Base-by-base conservation (phyloP, 1,140 invertebrate genomes). In the Trypoxylus dichotomus region DNA sequence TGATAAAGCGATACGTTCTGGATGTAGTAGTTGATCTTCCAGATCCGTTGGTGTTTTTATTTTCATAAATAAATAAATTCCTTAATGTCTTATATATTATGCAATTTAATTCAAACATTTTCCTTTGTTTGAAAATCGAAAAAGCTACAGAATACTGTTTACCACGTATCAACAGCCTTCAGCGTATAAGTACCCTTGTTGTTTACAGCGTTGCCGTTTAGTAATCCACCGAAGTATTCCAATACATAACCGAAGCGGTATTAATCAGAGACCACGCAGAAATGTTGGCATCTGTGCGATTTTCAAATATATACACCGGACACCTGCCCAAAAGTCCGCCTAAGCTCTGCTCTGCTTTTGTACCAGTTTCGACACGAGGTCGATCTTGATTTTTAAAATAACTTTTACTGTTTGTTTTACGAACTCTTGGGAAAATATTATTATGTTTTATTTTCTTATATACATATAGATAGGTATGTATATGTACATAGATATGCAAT, bases 331-430 rank as follows among this genome's bases (percentile, higher is more conserved):
- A 54, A 54, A 68, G 60, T 68, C 21, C 60, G 60, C 60, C 60
- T 68, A 68, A 68, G 60, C 60, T 68, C 60, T 27, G 60, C 24
- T 68, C 60, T 68, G 60, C 60, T 29, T 68, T 68, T 68, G 60
- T 68, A 68, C 21, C 60, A 68, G 60, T 68, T 68, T 68, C 27
- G 24, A 68, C 21, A 68, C 60, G 24, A 68, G 21, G 60, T 68
- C 60, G 60, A 68, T 68, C 60, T 68, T 68, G 60, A 68, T 68
- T 68, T 68, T 68, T 68, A 68, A 68, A 68, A 68, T 68, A 68
- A n/a, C 60, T 68, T 68, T 24, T 68, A 27, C 60, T 68, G 60
- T 68, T 68, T 68, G 60, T 27, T 68, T 21, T 29, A 29, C 60
- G 60, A 68, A 68, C 5, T 37, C 32, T 37, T 37, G 32, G 32